Evolutionary conservation across 2,113 vertebrate species (phyloP), one percentile per base, ranked within the genome.

Genomic region (Boleophthalmus pectinirostris): DNA sequence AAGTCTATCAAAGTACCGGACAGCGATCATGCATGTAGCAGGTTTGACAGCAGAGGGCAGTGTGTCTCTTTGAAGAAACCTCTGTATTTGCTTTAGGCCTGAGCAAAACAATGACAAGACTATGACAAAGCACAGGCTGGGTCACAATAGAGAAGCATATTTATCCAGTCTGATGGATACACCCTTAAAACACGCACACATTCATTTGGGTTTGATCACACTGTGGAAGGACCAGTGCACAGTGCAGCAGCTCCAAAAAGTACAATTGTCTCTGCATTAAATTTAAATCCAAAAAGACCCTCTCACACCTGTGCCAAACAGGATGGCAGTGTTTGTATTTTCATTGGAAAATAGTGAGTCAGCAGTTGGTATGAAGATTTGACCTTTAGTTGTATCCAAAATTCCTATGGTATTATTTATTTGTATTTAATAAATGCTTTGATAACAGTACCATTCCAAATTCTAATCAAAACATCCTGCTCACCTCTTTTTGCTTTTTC

Each of bases 11-110:
- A 51, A 82, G 72, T 70, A 65, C 43, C 12, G 23, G 65, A 47
- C 13, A 15, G 45, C 16, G 66, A n/a, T 72, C 8, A 83, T 81
- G 81, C 75, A 72, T 78, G 81, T 61, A 67, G 76, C 58, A 68
- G 65, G 70, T 83, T 74, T 79, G 83, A 82, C 85, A 90, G 85
- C 77, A 88, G 88, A 86, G 88, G 89, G 90, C 85, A 87, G 87
- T 75, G 76, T 87, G 78, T 64, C 66, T 84, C 82, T 85, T 80
- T 82, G 78, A 82, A 68, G 65, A 72, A 66, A 72, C 54, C 70
- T 66, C 63, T 68, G 73, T 0, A 0, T 16, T 60, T 0, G 23
- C 57, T 72, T 85, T 68, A 77, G 68, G 57, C 70, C 56, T 23
- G 33, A 68, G 68, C 24, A 33, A 23, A 74, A 77, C 72, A 66